A percentile compares a stretch with the other conserved stretches of the same genome.
Evolutionary conservation across 2,113 vertebrate species (phyloP).

Genomic region (Elachura formosa): DNA sequence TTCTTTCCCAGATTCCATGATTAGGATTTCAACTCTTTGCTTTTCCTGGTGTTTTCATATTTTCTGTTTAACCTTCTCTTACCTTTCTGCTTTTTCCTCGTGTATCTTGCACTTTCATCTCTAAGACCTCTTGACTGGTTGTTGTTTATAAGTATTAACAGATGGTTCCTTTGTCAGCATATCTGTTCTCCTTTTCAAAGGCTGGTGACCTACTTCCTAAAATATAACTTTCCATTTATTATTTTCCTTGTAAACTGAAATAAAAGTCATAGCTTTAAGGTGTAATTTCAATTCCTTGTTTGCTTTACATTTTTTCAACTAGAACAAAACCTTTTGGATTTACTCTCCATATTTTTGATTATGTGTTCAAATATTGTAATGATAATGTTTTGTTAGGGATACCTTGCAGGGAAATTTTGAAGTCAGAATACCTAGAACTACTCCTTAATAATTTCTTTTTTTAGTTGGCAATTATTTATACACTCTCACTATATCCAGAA

Average conservation of each 20-base stretch:
- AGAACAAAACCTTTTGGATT: not conserved
- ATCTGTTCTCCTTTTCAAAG: not conserved
- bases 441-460: not conserved
- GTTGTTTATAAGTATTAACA: not conserved
- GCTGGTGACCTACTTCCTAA: not conserved
- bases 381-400: not conserved
- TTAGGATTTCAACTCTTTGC: not conserved
- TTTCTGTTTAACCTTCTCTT: not conserved
- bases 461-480: not conserved
- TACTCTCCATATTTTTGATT: not conserved
- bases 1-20: not conserved
- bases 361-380: not conserved
- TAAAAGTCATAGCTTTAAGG: not conserved
- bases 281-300: not conserved
- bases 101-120: not conserved
- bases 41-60: not conserved
- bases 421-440: not conserved
- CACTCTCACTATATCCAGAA: not conserved
- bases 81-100: not conserved
- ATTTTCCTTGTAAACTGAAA: not conserved
- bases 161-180: not conserved
- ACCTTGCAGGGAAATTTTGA: not conserved
- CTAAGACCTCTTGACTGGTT: not conserved
- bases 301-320: not conserved
- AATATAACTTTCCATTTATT: not conserved